phyloP scores from a whole-genome alignment of 2,797 vertebrate species.

The Orientallactaga sibirica region DNA sequence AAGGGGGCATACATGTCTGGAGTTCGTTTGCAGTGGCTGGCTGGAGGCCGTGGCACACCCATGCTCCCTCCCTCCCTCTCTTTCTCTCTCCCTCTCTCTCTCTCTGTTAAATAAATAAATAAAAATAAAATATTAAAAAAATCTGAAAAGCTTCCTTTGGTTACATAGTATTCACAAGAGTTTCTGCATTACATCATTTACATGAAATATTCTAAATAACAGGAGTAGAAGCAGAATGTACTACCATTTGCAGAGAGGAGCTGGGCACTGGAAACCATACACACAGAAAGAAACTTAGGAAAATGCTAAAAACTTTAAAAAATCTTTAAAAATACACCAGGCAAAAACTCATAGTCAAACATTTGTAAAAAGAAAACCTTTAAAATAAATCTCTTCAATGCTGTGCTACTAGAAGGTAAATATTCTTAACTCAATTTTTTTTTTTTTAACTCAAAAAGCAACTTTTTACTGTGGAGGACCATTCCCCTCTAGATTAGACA shows the following conservation, averaged over 20 bases:
- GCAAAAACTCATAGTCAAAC: conserved; percentile 74
- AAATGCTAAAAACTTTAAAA: conserved; percentile 69
- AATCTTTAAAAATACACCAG: conserved; percentile 71
- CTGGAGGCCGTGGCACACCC: too few species aligned
- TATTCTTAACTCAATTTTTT: conserved; percentile 56
- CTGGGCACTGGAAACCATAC: conserved; percentile 15
- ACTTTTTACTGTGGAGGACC: conserved; percentile 38
- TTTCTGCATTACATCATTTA: too few species aligned
- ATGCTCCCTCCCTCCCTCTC: too few species aligned
- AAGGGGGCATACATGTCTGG: too few species aligned
- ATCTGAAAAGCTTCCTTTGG: too few species aligned
- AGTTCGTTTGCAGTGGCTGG: too few species aligned
- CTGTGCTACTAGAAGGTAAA: conserved; percentile 64
- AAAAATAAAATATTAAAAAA: too few species aligned
- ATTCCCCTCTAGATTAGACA: conserved; percentile 39
- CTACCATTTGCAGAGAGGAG: conserved; percentile 72
- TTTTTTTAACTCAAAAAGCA: conserved; percentile 71
- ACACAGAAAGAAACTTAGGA: conserved; percentile 65
- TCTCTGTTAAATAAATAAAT: too few species aligned
- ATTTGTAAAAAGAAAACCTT: conserved; percentile 82
- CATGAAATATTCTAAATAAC: too few species aligned
- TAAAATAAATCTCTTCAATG: conserved; percentile 74
- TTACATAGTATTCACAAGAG: too few species aligned
- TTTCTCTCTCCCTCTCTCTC: too few species aligned
- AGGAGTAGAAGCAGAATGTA: conserved; percentile 73